phyloP scores from a whole-genome alignment of 2,113 vertebrate species.

The Cacatua alba region DNA sequence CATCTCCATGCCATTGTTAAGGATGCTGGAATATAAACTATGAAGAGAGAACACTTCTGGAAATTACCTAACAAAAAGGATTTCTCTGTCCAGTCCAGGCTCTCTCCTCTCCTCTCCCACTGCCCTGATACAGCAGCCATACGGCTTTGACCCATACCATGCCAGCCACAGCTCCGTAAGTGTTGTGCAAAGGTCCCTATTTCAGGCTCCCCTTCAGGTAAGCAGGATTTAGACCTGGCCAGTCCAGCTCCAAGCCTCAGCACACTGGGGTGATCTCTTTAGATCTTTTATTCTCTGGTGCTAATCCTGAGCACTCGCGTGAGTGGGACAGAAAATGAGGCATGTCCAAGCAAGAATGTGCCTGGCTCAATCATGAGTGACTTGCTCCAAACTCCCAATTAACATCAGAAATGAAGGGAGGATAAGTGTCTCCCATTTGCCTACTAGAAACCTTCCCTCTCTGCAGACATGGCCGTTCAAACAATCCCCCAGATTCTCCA shows the following conservation, averaged over 20 bases:
- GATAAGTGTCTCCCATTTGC: not conserved
- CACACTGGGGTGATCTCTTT: not conserved
- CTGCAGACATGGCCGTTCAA: not conserved
- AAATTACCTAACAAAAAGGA: not conserved
- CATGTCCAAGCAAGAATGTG: not conserved
- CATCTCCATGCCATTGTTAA: not conserved
- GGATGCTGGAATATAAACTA: slow-evolving; percentile 48
- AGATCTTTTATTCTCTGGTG: not conserved
- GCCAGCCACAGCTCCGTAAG: not conserved
- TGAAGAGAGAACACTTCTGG: not conserved
- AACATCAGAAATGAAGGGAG: not conserved
- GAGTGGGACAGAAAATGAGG: not conserved
- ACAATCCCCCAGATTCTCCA: not conserved
- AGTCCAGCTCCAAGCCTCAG: not conserved
- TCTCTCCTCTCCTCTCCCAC: not conserved
- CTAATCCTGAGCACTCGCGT: not conserved
- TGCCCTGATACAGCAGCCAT: not conserved
- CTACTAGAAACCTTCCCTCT: not conserved
- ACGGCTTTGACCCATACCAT: not conserved
- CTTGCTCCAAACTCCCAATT: not conserved
- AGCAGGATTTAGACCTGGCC: not conserved
- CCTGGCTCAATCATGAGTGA: not conserved
- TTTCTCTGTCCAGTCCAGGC: not conserved
- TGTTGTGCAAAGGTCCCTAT: not conserved
- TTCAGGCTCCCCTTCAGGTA: not conserved